These are phyloP conservation scores for Nothoprocta pentlandii DNA, from an alignment of 2,113 vertebrate species.

Conservation along the genomic window DNA sequence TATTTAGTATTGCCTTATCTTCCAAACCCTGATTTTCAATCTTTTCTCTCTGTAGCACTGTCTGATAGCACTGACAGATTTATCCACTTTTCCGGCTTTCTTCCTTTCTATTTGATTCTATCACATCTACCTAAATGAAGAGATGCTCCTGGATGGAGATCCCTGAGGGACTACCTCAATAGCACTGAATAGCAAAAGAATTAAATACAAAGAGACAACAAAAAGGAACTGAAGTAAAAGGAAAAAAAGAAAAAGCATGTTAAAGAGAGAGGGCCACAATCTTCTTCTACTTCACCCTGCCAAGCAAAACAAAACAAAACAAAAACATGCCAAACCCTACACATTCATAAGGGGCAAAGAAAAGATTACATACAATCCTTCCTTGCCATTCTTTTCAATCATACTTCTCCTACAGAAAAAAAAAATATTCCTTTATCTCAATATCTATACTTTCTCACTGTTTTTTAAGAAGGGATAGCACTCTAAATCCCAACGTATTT, in stretches of 20 bases:
- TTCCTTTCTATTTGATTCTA: background rate
- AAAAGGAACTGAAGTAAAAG: background rate
- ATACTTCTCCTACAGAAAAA: background rate
- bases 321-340: background rate
- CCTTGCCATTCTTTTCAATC: background rate
- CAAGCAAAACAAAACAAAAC: background rate
- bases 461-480: background rate
- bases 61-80: background rate
- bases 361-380: background rate
- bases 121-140: background rate
- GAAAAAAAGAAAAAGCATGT: background rate
- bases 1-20: background rate
- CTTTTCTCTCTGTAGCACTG: background rate
- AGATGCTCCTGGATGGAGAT: background rate
- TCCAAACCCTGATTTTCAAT: background rate
- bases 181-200: background rate
- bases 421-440: background rate
- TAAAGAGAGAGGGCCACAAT: background rate
- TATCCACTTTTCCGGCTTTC: background rate
- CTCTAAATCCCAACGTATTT: background rate
- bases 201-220: background rate
- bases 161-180: background rate
- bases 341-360: background rate
- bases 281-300: background rate
- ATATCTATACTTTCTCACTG: background rate